phyloP scores from a whole-genome alignment of 1,140 invertebrate genomes.

The Cydia strobilella region DNA sequence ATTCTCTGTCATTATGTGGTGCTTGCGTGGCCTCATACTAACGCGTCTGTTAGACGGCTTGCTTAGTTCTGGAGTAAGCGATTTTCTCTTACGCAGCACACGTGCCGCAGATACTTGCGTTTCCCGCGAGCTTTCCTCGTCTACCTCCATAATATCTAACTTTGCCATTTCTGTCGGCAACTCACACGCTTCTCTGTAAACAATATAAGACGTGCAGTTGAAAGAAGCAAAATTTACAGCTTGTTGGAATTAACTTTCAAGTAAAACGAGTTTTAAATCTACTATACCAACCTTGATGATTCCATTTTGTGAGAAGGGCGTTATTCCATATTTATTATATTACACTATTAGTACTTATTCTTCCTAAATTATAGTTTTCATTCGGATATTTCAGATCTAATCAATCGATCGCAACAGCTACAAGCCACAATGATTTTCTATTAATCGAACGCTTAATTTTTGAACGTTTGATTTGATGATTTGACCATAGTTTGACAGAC shows the following conservation, averaged over 20 bases:
- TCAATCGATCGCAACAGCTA: background rate
- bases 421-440: background rate
- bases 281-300: constrained; percentile 39
- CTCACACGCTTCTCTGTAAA: constrained; percentile 62
- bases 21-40: constrained; percentile 70
- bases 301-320: constrained; percentile 36
- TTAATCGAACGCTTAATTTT: constrained; percentile 3
- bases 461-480: constrained; percentile 14
- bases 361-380: background rate
- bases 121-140: constrained; percentile 41
- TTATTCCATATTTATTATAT: constrained; percentile 2
- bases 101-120: constrained; percentile 44
- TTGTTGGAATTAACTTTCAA: constrained; percentile 20
- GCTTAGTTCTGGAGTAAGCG: constrained; percentile 53
- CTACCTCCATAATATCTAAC: constrained; percentile 72
- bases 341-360: background rate
- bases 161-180: constrained; percentile 71
- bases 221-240: constrained; percentile 5
- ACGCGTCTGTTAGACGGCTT: constrained; percentile 69
- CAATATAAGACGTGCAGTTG: constrained; percentile 17
- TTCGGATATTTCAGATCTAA: background rate
- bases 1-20: constrained; percentile 56
- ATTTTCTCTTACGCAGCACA: constrained; percentile 70
- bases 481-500: constrained; percentile 8
- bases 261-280: constrained; percentile 11